Evolutionary conservation across 2,113 vertebrate genomes (phyloP).

Genomic region (Deroptyus accipitrinus): DNA sequence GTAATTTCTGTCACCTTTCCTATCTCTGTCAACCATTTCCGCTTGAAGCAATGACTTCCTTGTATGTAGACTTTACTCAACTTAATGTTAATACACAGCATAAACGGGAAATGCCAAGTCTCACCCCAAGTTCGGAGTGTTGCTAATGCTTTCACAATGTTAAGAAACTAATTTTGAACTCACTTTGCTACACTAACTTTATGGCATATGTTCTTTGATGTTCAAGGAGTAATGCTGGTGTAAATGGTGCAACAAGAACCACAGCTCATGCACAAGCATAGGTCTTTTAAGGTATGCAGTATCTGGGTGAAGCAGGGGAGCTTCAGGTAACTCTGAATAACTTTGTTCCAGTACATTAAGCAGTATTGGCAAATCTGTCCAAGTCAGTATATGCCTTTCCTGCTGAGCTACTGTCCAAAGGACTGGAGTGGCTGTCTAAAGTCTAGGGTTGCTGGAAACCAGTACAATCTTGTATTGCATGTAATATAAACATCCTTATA

Average conservation of each 20-base stretch:
- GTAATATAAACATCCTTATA: neutral
- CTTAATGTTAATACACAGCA: neutral
- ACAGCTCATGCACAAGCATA: neutral
- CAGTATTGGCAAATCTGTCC: neutral
- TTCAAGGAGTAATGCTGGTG: neutral
- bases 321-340: neutral
- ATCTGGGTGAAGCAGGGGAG: neutral
- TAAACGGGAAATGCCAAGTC: neutral
- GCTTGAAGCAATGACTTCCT: neutral
- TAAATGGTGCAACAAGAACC: neutral
- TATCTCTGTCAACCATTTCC: neutral
- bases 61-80: neutral
- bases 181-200: neutral
- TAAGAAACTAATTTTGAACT: neutral
- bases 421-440: neutral
- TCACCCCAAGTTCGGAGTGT: neutral
- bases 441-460: neutral
- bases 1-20: neutral
- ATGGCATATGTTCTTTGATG: neutral
- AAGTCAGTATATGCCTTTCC: neutral
- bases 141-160: neutral
- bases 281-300: neutral
- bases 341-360: neutral
- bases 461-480: neutral
- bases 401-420: neutral